These are phyloP conservation scores for Nomada ruficornis DNA, from an alignment of 2,888 invertebrate genomes.

Conservation along the genomic window DNA sequence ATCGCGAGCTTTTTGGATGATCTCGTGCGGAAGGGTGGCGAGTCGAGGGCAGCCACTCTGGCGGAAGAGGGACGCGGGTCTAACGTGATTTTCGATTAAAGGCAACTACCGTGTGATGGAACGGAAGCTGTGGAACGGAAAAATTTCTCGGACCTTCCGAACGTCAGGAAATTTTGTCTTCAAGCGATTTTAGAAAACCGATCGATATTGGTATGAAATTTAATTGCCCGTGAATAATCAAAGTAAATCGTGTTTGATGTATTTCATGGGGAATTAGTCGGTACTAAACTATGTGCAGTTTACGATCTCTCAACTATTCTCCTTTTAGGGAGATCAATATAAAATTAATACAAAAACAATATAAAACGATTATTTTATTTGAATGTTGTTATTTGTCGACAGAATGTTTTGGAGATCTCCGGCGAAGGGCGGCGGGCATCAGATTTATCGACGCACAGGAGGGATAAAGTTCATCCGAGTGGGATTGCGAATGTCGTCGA, in stretches of 20 bases:
- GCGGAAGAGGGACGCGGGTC: not conserved
- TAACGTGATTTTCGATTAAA: not conserved
- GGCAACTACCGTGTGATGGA: not conserved
- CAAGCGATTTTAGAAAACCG: not conserved
- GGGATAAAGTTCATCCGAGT: conserved; percentile 30
- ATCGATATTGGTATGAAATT: not conserved
- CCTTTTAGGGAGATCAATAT: too few species aligned
- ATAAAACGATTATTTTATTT: too few species aligned
- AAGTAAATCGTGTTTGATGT: too few species aligned
- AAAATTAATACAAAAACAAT: too few species aligned
- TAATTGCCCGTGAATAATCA: too few species aligned
- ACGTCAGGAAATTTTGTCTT: not conserved
- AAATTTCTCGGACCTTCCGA: not conserved
- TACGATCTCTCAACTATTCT: too few species aligned
- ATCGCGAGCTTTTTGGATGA: conserved; percentile 17
- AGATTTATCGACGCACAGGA: not conserved
- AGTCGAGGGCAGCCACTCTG: not conserved
- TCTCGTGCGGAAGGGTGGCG: not conserved
- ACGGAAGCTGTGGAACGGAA: not conserved
- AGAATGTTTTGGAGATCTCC: too few species aligned
- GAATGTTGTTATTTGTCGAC: too few species aligned
- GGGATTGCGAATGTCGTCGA: conserved; percentile 1
- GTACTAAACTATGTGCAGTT: too few species aligned
- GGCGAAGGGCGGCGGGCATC: not conserved
- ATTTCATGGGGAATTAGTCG: too few species aligned